phyloP scores from a whole-genome alignment of 2,888 invertebrate species.

The Octodonta nipae region DNA sequence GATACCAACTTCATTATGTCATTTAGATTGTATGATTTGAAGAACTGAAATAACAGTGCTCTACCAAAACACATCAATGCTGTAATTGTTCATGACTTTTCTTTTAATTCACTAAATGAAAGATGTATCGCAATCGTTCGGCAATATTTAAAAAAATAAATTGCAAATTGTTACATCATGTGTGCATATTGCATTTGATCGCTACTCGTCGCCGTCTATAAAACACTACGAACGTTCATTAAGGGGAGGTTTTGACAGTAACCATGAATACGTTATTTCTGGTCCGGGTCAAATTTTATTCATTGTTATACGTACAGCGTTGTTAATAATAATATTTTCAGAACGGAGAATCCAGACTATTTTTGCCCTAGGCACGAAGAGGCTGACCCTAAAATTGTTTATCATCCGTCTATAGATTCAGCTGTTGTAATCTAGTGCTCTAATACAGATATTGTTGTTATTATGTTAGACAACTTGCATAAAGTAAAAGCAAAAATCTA shows the following conservation, averaged over 20 bases:
- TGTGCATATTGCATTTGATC: constrained; percentile 7
- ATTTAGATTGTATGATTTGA: constrained; percentile 8
- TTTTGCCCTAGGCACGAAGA: constrained; percentile 1
- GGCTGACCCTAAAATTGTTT: constrained; percentile 2
- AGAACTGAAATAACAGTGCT: constrained; percentile 8
- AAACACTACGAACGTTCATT: constrained; percentile 9
- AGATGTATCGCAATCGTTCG: constrained; percentile 8
- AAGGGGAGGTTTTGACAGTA: constrained; percentile 5
- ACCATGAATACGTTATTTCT: constrained; percentile 8
- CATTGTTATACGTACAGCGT: constrained; percentile 2
- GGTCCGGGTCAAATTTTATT: constrained; percentile 8
- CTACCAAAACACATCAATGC: constrained; percentile 7
- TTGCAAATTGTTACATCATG: constrained; percentile 5
- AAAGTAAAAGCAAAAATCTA: constrained; percentile 7
- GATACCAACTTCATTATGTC: constrained; percentile 8
- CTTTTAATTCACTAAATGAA: constrained; percentile 8
- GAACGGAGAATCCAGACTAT: constrained; percentile 1
- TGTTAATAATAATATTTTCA: constrained; percentile 1
- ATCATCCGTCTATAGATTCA: constrained; percentile 5
- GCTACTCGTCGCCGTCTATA: constrained; percentile 7
- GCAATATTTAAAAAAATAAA: constrained; percentile 6
- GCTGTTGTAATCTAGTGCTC: constrained; percentile 7
- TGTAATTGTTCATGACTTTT: constrained; percentile 8
- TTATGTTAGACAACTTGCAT: constrained; percentile 8
- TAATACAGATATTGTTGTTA: constrained; percentile 10